Conservation (phyloP, 2,888 invertebrate genomes). For the Siphonodentalium dalli region DNA sequence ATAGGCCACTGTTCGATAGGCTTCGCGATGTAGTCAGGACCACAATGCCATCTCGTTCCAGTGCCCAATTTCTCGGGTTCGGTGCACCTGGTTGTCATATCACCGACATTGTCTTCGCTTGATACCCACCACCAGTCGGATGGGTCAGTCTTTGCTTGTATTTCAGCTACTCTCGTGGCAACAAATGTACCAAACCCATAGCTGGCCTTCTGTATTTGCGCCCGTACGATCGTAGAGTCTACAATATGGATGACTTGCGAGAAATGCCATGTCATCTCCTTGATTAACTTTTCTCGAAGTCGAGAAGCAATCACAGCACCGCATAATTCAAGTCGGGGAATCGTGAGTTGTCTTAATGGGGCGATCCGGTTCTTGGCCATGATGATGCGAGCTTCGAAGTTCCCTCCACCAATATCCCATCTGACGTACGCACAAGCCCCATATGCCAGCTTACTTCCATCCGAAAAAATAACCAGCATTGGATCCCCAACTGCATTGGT, state of each 20-base stretch:
- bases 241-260: constrained; percentile 1
- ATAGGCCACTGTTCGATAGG: no score
- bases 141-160: neutral
- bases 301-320: neutral
- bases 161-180: constrained; percentile 4
- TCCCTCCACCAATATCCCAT: neutral
- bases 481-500: neutral
- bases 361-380: constrained; percentile 1
- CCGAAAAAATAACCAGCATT: constrained; percentile 4
- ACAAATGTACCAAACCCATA: constrained; percentile 8
- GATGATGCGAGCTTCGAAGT: neutral
- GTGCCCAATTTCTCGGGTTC: no score
- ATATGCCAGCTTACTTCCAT: constrained; percentile 1
- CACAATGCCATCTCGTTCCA: no score
- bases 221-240: constrained; percentile 5
- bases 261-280: neutral
- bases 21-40: no score
- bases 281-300: neutral
- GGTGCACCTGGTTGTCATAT: no score
- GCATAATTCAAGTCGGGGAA: constrained; percentile 6
- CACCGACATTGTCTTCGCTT: no score
- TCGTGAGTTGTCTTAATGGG: neutral
- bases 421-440: constrained; percentile 11
- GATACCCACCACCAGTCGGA: no score
- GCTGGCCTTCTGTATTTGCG: constrained; percentile 6